Evolutionary conservation across 2,888 invertebrate genomes (phyloP).

Genomic region (Phasia obesa): DNA sequence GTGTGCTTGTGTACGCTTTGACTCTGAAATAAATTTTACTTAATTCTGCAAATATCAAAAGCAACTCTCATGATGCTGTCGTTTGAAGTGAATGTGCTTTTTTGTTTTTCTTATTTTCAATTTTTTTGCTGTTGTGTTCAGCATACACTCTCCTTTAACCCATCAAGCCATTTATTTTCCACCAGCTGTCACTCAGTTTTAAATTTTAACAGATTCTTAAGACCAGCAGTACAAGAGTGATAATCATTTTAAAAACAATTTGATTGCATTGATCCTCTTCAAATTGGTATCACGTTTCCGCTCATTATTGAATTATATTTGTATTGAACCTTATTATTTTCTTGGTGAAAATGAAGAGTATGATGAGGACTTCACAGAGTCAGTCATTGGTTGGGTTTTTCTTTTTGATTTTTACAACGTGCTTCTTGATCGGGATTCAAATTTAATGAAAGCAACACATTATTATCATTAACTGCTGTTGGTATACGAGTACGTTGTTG

Average conservation of each 20-base stretch:
- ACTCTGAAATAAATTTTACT: conserved; percentile 18
- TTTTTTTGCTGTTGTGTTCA: conserved; percentile 25
- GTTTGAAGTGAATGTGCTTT: conserved; percentile 44
- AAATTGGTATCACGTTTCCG: conserved; percentile 68
- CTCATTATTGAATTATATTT: conserved; percentile 58
- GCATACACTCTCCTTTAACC: conserved; percentile 12
- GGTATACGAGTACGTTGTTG: neutral
- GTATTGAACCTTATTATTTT: conserved; percentile 52
- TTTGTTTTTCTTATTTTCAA: neutral
- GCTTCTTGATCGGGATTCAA: conserved; percentile 14
- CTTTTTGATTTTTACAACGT: no score
- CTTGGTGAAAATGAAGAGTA: conserved; percentile 13
- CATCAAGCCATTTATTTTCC: conserved; percentile 10
- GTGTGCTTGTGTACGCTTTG: conserved; percentile 53
- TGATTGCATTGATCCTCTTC: conserved; percentile 62
- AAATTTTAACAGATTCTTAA: conserved; percentile 2
- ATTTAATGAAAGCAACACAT: conserved; percentile 56
- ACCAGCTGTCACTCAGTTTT: neutral
- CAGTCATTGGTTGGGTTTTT: neutral
- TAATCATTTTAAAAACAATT: conserved; percentile 59
- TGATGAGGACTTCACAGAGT: neutral
- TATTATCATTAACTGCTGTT: conserved; percentile 43
- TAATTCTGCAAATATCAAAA: conserved; percentile 45
- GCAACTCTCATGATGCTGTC: conserved; percentile 19
- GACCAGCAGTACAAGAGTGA: conserved; percentile 35